Percentiles rank a stretch among this genome's conserved stretches.
phyloP scores from a whole-genome alignment of 2,797 vertebrate genomes.

The Parambassis ranga region DNA sequence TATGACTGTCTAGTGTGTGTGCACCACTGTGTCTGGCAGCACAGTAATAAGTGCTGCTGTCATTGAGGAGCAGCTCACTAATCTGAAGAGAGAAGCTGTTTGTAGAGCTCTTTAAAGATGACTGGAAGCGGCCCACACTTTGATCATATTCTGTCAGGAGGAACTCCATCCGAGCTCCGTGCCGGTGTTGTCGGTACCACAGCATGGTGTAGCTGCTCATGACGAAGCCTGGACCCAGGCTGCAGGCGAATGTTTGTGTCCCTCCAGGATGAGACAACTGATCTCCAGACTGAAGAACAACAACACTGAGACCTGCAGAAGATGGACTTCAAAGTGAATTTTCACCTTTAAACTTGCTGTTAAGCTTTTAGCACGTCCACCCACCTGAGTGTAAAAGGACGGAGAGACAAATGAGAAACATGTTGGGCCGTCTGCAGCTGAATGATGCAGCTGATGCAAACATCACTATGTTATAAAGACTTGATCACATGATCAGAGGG shows the following conservation, averaged over 20 bases:
- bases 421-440: not conserved
- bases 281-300: constrained; percentile 40
- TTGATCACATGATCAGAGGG: not conserved
- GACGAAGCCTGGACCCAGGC: constrained; percentile 28
- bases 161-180: constrained; percentile 31
- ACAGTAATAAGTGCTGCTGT: constrained; percentile 73
- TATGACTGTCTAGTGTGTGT: constrained; percentile 20
- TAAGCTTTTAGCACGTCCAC: too few species aligned
- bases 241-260: constrained; percentile 49
- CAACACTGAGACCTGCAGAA: constrained; percentile 44
- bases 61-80: constrained; percentile 6
- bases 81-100: constrained; percentile 68
- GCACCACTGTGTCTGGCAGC: constrained; percentile 73
- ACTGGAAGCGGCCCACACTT: not conserved
- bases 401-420: constrained; percentile 10
- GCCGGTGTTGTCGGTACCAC: constrained; percentile 67
- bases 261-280: not conserved
- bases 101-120: not conserved
- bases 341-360: too few species aligned
- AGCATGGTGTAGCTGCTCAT: constrained; percentile 67
- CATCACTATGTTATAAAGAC: not conserved
- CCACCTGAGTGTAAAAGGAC: constrained; percentile 31
- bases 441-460: not conserved
- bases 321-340: not conserved
- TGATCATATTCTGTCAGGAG: constrained; percentile 27